These are phyloP conservation scores for Drosophila anomalipes DNA, from an alignment of 2,888 invertebrate species.

Conservation along the genomic window DNA sequence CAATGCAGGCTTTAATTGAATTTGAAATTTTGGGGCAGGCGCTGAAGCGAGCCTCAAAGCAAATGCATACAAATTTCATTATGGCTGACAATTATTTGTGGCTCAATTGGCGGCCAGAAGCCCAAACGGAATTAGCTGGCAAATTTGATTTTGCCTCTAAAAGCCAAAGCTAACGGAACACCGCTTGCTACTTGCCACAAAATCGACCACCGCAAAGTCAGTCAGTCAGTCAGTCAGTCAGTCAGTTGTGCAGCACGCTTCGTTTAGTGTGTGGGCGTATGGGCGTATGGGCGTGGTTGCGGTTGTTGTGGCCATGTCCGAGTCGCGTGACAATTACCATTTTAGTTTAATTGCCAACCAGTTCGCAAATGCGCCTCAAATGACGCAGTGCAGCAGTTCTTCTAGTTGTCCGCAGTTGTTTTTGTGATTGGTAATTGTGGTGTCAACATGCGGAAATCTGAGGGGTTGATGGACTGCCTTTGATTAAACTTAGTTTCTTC, in stretches of 20 bases:
- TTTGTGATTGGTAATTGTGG: slow-evolving; percentile 52
- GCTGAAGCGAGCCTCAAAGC: slow-evolving; percentile 35
- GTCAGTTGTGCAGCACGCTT: not conserved
- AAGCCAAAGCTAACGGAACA: slow-evolving; percentile 26
- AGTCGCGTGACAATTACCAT: slow-evolving; percentile 70
- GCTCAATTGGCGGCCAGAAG: slow-evolving; percentile 26
- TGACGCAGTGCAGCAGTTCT: slow-evolving; percentile 67
- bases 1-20: slow-evolving; percentile 71
- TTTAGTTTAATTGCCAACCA: slow-evolving; percentile 69
- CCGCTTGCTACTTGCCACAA: slow-evolving; percentile 3
- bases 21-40: slow-evolving; percentile 53
- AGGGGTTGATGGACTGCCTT: slow-evolving; percentile 34
- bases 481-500: slow-evolving; percentile 19
- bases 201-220: not conserved
- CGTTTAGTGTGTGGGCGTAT: not conserved
- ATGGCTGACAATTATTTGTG: slow-evolving; percentile 48
- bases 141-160: slow-evolving; percentile 61
- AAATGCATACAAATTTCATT: slow-evolving; percentile 53
- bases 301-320: slow-evolving; percentile 22
- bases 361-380: slow-evolving; percentile 37
- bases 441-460: slow-evolving; percentile 48
- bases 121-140: slow-evolving; percentile 62
- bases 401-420: slow-evolving; percentile 13
- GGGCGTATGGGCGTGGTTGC: slow-evolving; percentile 4
- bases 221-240: not conserved